Evolutionary conservation across 2,888 invertebrate species (phyloP).

Genomic region (Caenorhabditis sp.): DNA sequence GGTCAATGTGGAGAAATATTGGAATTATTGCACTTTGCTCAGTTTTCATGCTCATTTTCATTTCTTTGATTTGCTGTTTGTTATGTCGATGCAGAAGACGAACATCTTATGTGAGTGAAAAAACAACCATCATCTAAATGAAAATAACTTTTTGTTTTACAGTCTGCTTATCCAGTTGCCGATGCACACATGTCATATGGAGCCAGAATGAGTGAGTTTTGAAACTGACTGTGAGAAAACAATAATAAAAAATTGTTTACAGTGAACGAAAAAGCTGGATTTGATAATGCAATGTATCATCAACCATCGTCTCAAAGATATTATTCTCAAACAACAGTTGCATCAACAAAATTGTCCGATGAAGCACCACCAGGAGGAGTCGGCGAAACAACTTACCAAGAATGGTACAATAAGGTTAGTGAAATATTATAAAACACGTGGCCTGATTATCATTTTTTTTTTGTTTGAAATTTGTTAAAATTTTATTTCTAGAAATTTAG

Average conservation of each 20-base stretch:
- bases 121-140: no score
- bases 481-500: no score
- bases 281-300: slow-evolving; percentile 58
- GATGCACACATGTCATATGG: slow-evolving; percentile 42
- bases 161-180: slow-evolving; percentile 52
- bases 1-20: slow-evolving; percentile 36
- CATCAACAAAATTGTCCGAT: slow-evolving; percentile 37
- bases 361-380: slow-evolving; percentile 57
- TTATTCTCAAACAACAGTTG: slow-evolving; percentile 51
- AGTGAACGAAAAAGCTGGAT: slow-evolving; percentile 47
- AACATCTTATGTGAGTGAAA: slow-evolving; percentile 44
- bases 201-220: slow-evolving; percentile 40
- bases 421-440: not conserved
- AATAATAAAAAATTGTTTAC: slow-evolving; percentile 15
- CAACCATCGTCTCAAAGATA: slow-evolving; percentile 39
- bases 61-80: slow-evolving; percentile 38
- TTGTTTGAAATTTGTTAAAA: no score
- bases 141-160: slow-evolving; percentile 10
- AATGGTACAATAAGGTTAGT: slow-evolving; percentile 66
- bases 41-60: slow-evolving; percentile 30
- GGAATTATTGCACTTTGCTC: slow-evolving; percentile 32
- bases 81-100: slow-evolving; percentile 39
- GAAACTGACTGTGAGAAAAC: not conserved
- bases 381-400: slow-evolving; percentile 68
- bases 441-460: not conserved